phyloP scores from a whole-genome alignment of 1,140 invertebrate genomes.

The Plutomurus gul region DNA sequence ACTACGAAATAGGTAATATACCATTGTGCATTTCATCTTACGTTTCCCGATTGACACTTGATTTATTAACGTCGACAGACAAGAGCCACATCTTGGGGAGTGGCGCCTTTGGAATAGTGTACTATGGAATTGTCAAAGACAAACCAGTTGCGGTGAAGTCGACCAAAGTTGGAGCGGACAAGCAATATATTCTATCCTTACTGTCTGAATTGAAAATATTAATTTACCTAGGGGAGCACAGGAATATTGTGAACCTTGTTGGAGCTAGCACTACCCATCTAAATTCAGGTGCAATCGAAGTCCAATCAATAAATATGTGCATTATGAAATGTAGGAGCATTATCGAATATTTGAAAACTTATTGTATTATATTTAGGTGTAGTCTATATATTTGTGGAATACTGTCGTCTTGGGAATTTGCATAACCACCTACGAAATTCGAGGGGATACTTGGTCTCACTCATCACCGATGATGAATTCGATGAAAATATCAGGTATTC shows the following conservation, averaged over 20 bases:
- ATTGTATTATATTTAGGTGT: too few relatives aligned
- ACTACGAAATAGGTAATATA: neutral
- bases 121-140: neutral
- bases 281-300: neutral
- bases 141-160: neutral
- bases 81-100: neutral
- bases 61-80: neutral
- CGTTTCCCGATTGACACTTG: too few relatives aligned
- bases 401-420: too few relatives aligned
- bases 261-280: neutral
- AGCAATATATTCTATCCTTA: neutral
- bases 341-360: too few relatives aligned
- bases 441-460: too few relatives aligned
- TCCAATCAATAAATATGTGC: too few relatives aligned
- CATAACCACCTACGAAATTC: too few relatives aligned
- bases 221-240: neutral
- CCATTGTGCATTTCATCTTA: too few relatives aligned
- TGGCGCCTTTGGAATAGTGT: neutral
- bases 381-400: too few relatives aligned
- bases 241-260: neutral
- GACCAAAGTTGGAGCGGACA: neutral
- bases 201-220: constrained; percentile 2
- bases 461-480: too few relatives aligned
- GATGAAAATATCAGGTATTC: too few relatives aligned
- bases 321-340: too few relatives aligned